Conservation (phyloP, 2,797 vertebrate genomes). For the Pangasius sanitwongsei region DNA sequence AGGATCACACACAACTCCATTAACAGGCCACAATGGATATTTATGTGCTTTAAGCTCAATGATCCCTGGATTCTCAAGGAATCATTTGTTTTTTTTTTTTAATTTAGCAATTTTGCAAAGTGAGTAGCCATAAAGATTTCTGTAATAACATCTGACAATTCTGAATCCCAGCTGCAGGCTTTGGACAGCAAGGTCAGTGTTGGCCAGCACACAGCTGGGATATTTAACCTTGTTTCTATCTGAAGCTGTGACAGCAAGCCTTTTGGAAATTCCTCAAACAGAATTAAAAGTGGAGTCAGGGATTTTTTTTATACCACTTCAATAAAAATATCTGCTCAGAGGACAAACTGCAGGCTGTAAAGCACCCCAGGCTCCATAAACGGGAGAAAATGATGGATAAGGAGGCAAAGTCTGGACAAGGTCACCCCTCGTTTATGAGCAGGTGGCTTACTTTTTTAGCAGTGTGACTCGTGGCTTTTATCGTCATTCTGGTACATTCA, state of each 20-base stretch:
- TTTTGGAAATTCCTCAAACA: neutral
- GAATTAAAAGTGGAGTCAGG: constrained; percentile 4
- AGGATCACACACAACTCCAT: neutral
- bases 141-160: neutral
- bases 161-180: neutral
- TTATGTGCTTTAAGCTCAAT: neutral
- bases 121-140: neutral
- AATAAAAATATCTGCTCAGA: neutral
- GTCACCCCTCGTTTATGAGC: neutral
- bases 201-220: neutral
- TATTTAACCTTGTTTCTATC: neutral
- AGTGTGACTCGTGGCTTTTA: neutral
- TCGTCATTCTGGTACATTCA: neutral
- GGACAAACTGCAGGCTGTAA: neutral
- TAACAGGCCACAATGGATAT: neutral
- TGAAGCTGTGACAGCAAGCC: neutral
- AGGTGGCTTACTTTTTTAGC: neutral
- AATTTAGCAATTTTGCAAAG: neutral
- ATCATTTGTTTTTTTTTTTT: neutral
- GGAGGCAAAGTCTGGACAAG: neutral
- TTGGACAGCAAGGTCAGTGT: neutral
- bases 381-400: neutral
- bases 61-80: neutral
- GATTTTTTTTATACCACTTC: neutral
- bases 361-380: constrained; percentile 1